phyloP scores from a whole-genome alignment of 2,797 vertebrate species.

The Poecilia picta region DNA sequence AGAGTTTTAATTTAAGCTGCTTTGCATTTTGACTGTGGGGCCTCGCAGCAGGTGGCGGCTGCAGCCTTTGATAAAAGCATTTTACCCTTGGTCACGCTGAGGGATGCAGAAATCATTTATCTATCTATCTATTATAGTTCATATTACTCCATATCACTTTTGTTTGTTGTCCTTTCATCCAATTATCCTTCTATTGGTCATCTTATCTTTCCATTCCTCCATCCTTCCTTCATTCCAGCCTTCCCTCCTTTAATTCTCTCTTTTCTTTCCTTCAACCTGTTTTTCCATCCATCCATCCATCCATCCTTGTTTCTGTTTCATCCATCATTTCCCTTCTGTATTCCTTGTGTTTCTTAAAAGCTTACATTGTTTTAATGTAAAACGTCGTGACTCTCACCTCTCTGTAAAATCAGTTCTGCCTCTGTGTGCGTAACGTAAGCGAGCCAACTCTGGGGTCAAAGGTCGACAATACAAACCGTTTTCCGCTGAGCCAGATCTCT shows the following conservation, averaged over 20 bases:
- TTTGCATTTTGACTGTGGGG: conserved; percentile 79
- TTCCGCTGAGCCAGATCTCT: neutral
- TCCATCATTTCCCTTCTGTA: neutral
- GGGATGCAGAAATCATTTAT: conserved; percentile 36
- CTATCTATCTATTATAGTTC: conserved; percentile 29
- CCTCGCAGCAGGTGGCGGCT: conserved; percentile 67
- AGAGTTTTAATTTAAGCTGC: conserved; percentile 77
- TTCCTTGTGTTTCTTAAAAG: neutral
- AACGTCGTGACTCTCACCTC: neutral
- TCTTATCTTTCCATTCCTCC: neutral
- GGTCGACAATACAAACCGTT: neutral
- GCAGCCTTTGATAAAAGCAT: conserved; percentile 72
- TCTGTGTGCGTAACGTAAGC: neutral
- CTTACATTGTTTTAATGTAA: neutral
- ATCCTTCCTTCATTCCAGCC: neutral
- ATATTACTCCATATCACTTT: too few relatives aligned
- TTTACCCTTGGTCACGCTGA: conserved; percentile 43
- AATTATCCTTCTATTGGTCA: neutral
- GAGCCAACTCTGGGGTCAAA: neutral
- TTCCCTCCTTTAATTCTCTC: neutral
- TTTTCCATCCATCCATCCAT: neutral
- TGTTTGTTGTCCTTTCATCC: neutral
- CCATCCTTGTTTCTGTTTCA: neutral
- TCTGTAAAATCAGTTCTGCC: neutral
- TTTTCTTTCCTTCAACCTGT: neutral